These are phyloP conservation scores for Morone chrysops DNA, from an alignment of 2,113 vertebrate species.

Conservation along the genomic window DNA sequence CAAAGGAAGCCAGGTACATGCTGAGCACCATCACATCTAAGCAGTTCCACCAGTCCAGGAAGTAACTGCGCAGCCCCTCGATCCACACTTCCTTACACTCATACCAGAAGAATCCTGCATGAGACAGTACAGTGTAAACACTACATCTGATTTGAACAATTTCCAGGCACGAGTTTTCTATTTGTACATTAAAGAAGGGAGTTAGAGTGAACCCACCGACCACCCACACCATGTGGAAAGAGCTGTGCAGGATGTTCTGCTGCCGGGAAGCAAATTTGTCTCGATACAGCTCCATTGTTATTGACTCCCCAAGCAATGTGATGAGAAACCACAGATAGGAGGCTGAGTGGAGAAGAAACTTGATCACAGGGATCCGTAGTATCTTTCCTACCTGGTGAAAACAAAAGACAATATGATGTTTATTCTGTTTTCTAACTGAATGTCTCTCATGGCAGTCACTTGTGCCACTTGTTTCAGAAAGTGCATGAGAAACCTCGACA, in stretches of 20 bases:
- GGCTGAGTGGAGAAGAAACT: slow-evolving; percentile 91
- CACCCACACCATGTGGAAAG: slow-evolving; percentile 94
- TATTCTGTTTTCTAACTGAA: neutral
- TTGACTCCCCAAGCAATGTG: slow-evolving; percentile 89
- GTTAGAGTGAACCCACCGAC: slow-evolving; percentile 82
- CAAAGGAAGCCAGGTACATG: slow-evolving; percentile 91
- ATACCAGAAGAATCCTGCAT: slow-evolving; percentile 92
- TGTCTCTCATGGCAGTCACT: neutral
- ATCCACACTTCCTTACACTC: slow-evolving; percentile 96
- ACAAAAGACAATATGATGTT: neutral
- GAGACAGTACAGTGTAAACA: neutral
- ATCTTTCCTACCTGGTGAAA: slow-evolving; percentile 84
- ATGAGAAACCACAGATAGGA: slow-evolving; percentile 95
- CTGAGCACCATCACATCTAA: slow-evolving; percentile 92
- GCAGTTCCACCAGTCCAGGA: slow-evolving; percentile 94
- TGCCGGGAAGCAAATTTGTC: slow-evolving; percentile 84
- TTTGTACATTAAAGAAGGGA: neutral
- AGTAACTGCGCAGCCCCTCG: slow-evolving; percentile 89
- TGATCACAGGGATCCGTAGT: slow-evolving; percentile 90
- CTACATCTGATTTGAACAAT: neutral
- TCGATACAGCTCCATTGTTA: slow-evolving; percentile 88
- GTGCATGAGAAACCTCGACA: neutral
- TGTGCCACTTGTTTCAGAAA: no score
- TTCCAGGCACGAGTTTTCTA: neutral
- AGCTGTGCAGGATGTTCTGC: slow-evolving; percentile 88